phyloP scores from a whole-genome alignment of 2,888 invertebrate species.

The Enchytraeus crypticus region DNA sequence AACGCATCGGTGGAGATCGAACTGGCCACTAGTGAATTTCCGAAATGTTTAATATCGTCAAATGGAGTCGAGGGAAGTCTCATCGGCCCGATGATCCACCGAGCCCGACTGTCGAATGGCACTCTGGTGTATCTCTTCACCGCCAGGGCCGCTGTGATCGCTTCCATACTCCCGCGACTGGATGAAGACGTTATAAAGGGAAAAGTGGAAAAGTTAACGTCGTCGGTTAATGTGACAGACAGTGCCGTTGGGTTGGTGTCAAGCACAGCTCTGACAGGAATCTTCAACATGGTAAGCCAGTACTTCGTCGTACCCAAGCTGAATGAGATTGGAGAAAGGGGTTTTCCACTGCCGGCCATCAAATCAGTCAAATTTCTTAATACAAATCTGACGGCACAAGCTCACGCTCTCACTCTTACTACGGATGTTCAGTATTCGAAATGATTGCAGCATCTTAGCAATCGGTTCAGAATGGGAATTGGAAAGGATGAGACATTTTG shows the following conservation, averaged over 20 bases:
- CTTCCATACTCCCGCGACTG: background rate
- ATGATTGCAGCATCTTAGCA: too few relatives aligned
- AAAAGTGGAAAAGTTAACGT: background rate
- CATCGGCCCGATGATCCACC: background rate
- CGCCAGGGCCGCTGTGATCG: background rate
- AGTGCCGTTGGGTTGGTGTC: background rate
- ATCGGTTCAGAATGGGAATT: too few relatives aligned
- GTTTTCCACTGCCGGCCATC: background rate
- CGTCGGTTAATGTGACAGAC: background rate
- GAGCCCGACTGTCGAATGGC: conserved; percentile 1
- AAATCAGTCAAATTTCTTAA: background rate
- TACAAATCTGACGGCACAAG: background rate
- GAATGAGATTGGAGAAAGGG: conserved; percentile 1
- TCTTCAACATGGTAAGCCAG: conserved; percentile 1
- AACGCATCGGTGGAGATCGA: conserved; percentile 4
- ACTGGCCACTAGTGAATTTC: background rate
- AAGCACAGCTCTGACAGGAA: background rate
- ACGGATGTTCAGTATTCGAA: conserved; percentile 8
- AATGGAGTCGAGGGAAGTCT: background rate
- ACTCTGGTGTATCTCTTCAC: background rate
- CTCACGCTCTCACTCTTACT: background rate
- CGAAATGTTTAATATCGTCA: background rate
- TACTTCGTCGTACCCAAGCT: background rate
- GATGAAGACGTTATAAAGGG: background rate
- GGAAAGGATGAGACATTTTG: too few relatives aligned